Base-by-base conservation (phyloP, 1,140 invertebrate species). In the Drosophila pseudoobscura region DNA sequence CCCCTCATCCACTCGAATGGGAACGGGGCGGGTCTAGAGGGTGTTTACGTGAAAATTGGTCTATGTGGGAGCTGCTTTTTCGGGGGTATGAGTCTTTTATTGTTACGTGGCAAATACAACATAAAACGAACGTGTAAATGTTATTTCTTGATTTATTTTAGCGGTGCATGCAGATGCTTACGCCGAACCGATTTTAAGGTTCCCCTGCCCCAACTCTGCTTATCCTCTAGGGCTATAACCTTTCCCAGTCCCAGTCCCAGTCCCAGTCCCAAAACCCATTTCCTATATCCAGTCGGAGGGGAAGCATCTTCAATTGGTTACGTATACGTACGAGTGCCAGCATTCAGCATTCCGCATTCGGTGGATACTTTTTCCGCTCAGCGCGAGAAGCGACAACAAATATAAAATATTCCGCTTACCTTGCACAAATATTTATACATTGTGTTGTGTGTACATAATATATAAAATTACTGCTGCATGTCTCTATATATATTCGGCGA, bases 121-220 rank as follows among this genome's bases (percentile, higher is more conserved):
- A 88, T 88, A 88, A 88, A 88, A 76, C 75, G 83, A 88, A 88
- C 83, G 83, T 88, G 83, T 88, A 88, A 88, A 88, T 88, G 83
- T 88, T 88, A 88, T 88, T 88, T 88, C 83, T 88, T 88, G 83
- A 88, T 88, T 88, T 88, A 88, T 88, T 88, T 88, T 80, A 80
- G 83, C 80, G 79, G 75, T 83, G 79, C 83, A 88, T 88, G 83
- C 84, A 88, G 83, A 88, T 87, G 83, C 83, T 87, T 87, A 82
- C 78, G 65, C 62, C 70, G 35, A 70, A 71, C 83, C 78, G 71
- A 87, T 88, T 87, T 87, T 68, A 78, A 88, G 65, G 74, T 56
- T 65, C 70, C 45, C 22, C 22, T 35, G n/a, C 24, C 17, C 9
- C 1, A 45, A 31, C 13, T 39, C 35, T 39, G 35, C 13, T 39